Evolutionary conservation across 2,888 invertebrate genomes (phyloP).

Genomic region (Alentia gelatinosa): DNA sequence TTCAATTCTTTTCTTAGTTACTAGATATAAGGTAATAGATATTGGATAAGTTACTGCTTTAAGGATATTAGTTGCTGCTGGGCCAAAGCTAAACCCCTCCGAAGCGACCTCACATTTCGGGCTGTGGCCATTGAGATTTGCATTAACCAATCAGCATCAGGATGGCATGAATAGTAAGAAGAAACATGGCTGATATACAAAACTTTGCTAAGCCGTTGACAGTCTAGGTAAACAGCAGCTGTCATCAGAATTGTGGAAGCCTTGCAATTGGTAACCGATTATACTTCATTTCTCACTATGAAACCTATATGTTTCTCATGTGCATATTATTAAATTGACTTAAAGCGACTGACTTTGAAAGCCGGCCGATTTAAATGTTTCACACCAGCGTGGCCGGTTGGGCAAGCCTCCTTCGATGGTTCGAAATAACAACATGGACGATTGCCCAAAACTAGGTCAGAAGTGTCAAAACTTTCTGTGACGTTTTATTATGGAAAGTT

Average conservation of each 20-base stretch:
- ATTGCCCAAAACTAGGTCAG: slow-evolving; percentile 20
- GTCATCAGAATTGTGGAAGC: not conserved
- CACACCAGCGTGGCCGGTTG: not conserved
- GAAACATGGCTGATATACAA: slow-evolving; percentile 43
- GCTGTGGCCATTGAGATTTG: not conserved
- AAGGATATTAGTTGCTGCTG: no score
- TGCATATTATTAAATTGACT: not conserved
- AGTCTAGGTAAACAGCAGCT: not conserved
- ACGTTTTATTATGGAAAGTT: no score
- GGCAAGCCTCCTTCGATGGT: not conserved
- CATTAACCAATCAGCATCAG: not conserved
- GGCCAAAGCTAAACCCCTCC: not conserved
- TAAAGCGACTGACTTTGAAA: not conserved
- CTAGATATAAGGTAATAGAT: not conserved
- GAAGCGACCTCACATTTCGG: not conserved
- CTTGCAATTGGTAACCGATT: not conserved
- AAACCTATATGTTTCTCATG: not conserved
- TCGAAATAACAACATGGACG: slow-evolving; percentile 40
- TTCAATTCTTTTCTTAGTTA: not conserved
- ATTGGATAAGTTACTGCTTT: no score
- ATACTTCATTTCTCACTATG: not conserved
- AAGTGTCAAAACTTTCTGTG: slow-evolving; percentile 44
- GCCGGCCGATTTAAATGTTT: slow-evolving; percentile 5
- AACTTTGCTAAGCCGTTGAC: slow-evolving; percentile 23
- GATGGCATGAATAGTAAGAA: slow-evolving; percentile 21